Evolutionary conservation across 2,888 invertebrate genomes (phyloP).

Genomic region (Epistrophe grossulariae): DNA sequence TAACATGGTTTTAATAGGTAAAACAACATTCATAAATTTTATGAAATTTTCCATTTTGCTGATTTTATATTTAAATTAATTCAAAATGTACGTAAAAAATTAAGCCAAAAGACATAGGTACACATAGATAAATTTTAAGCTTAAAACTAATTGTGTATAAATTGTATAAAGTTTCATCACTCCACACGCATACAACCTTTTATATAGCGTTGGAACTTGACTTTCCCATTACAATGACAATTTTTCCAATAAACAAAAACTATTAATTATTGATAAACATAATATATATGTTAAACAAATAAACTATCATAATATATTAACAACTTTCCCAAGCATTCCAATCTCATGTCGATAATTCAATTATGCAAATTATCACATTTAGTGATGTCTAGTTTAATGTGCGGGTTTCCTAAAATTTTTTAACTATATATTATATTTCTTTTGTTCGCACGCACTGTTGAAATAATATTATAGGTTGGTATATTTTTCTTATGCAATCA

Average conservation of each 20-base stretch:
- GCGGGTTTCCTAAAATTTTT: neutral
- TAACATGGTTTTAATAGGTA: too few relatives aligned
- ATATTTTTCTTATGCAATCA: slow-evolving; percentile 33
- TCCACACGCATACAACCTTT: too few relatives aligned
- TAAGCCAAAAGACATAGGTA: too few relatives aligned
- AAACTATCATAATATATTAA: neutral
- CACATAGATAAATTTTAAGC: too few relatives aligned
- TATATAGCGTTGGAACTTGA: neutral
- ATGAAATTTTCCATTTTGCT: too few relatives aligned
- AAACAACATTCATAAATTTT: too few relatives aligned
- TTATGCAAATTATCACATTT: slow-evolving; percentile 29
- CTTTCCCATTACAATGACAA: neutral
- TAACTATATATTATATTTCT: neutral
- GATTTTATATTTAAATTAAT: too few relatives aligned
- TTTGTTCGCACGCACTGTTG: slow-evolving; percentile 18
- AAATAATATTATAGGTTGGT: neutral
- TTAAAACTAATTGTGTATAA: too few relatives aligned
- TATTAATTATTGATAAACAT: neutral
- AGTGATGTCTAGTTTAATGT: neutral
- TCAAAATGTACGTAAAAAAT: too few relatives aligned
- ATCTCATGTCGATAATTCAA: slow-evolving; percentile 11
- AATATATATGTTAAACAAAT: neutral
- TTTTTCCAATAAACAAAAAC: neutral
- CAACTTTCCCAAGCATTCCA: slow-evolving; percentile 27
- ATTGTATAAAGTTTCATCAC: too few relatives aligned